phyloP scores from a whole-genome alignment of 2,888 invertebrate species.

The Scaptomyza caliginosa region DNA sequence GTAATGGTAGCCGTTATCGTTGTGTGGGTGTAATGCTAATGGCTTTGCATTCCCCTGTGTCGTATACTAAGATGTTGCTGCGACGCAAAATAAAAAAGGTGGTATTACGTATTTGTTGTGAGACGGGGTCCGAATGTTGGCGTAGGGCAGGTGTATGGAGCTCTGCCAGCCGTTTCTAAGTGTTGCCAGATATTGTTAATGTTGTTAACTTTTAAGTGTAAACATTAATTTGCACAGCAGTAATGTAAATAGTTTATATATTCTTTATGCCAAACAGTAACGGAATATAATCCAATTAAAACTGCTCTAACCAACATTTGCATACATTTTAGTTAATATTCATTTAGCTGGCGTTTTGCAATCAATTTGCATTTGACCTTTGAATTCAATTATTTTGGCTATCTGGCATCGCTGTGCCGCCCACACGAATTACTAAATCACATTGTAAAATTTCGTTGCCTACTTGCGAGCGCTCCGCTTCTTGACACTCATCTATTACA shows the following conservation, averaged over 20 bases:
- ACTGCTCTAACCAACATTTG: not conserved
- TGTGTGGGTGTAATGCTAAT: constrained; percentile 21
- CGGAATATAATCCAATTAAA: not conserved
- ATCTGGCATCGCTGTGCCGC: constrained; percentile 35
- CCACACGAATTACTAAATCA: constrained; percentile 26
- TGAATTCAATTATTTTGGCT: not conserved
- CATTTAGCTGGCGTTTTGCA: not conserved
- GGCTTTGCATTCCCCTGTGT: constrained; percentile 23
- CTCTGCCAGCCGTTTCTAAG: constrained; percentile 2
- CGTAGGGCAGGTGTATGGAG: constrained; percentile 50
- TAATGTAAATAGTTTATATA: not conserved
- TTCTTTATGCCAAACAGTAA: not conserved
- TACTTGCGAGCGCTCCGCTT: constrained; percentile 57
- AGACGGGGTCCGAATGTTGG: constrained; percentile 41
- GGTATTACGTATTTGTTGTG: constrained; percentile 39
- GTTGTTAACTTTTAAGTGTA: not conserved
- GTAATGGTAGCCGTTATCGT: constrained; percentile 37
- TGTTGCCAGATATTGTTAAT: constrained; percentile 52
- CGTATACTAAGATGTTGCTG: constrained; percentile 41
- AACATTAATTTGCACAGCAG: too few relatives aligned
- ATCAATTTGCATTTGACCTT: constrained; percentile 2
- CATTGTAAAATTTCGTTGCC: constrained; percentile 54
- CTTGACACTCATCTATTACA: constrained; percentile 43
- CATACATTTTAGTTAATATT: not conserved
- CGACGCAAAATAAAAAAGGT: constrained; percentile 52